Percentiles rank a stretch among this genome's conserved stretches.
phyloP scores from a whole-genome alignment of 1,140 invertebrate genomes.

The Drosophila virilis region DNA sequence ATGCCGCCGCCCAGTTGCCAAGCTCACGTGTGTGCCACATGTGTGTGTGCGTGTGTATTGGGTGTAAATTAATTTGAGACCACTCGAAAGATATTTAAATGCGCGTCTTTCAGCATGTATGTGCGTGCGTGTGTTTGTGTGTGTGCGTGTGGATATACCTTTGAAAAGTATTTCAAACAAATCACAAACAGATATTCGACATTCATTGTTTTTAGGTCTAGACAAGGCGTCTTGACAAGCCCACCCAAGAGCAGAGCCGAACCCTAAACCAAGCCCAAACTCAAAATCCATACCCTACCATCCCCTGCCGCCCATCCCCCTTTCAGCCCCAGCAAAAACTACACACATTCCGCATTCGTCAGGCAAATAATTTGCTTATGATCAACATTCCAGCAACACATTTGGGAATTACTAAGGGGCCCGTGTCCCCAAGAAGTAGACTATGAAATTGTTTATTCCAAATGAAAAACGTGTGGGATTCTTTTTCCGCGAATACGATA shows the following conservation, averaged over 20 bases:
- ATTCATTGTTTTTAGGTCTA: conserved; percentile 79
- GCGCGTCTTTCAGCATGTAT: conserved; percentile 16
- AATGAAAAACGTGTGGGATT: not conserved
- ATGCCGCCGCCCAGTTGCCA: conserved; percentile 16
- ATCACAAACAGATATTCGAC: conserved; percentile 79
- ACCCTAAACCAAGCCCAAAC: not conserved
- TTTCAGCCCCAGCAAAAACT: conserved; percentile 22
- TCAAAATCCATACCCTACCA: not conserved
- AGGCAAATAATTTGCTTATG: conserved; percentile 48
- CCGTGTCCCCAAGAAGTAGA: conserved; percentile 34
- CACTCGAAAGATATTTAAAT: conserved; percentile 77
- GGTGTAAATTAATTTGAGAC: conserved; percentile 75
- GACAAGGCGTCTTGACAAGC: conserved; percentile 57
- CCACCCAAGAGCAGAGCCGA: conserved; percentile 2
- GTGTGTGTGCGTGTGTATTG: conserved; percentile 42
- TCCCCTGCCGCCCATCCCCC: not conserved
- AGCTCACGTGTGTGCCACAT: conserved; percentile 22
- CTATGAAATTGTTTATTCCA: conserved; percentile 19
- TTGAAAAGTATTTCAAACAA: conserved; percentile 78
- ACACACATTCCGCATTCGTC: conserved; percentile 41
- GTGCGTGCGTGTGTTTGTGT: not conserved
- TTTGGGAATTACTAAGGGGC: conserved; percentile 9
- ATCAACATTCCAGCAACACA: conserved; percentile 41
- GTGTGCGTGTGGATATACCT: conserved; percentile 17
- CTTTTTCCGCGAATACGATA: not conserved